Percentiles rank a stretch among this genome's conserved stretches.
These are phyloP conservation scores for Dryomyza anilis DNA, from an alignment of 2,888 invertebrate species.

Conservation along the genomic window DNA sequence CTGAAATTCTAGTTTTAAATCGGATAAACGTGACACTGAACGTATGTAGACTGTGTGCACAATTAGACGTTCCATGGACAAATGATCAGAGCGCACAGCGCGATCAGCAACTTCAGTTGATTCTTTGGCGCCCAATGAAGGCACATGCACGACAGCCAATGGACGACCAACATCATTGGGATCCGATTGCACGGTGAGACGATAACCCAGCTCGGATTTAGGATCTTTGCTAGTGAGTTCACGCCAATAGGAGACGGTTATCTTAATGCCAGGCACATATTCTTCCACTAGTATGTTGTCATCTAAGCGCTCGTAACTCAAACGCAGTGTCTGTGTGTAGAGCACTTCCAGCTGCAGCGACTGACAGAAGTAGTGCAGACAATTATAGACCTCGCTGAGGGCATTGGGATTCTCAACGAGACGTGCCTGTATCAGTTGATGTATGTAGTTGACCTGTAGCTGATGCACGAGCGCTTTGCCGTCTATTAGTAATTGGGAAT, in stretches of 20 bases:
- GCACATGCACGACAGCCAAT: constrained; percentile 72
- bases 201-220: constrained; percentile 85
- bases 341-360: constrained; percentile 90
- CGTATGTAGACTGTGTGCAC: constrained; percentile 95
- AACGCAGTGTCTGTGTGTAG: constrained; percentile 84
- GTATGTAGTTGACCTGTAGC: constrained; percentile 90
- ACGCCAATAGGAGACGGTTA: constrained; percentile 95
- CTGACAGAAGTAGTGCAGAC: constrained; percentile 91
- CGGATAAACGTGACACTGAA: constrained; percentile 80
- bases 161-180: constrained; percentile 78
- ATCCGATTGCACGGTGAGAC: constrained; percentile 87
- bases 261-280: constrained; percentile 84
- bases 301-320: constrained; percentile 86
- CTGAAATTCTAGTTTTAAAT: constrained; percentile 72
- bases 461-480: constrained; percentile 95
- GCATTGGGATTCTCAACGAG: constrained; percentile 75
- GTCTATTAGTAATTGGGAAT: constrained; percentile 64
- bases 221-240: constrained; percentile 66
- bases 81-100: constrained; percentile 84
- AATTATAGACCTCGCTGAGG: constrained; percentile 80
- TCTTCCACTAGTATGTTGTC: constrained; percentile 90
- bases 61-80: constrained; percentile 93
- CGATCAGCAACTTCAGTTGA: constrained; percentile 72
- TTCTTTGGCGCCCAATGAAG: constrained; percentile 62
- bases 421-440: constrained; percentile 90